Evolutionary conservation across 2,888 invertebrate species (phyloP).

Genomic region (Anthrax anthrax): DNA sequence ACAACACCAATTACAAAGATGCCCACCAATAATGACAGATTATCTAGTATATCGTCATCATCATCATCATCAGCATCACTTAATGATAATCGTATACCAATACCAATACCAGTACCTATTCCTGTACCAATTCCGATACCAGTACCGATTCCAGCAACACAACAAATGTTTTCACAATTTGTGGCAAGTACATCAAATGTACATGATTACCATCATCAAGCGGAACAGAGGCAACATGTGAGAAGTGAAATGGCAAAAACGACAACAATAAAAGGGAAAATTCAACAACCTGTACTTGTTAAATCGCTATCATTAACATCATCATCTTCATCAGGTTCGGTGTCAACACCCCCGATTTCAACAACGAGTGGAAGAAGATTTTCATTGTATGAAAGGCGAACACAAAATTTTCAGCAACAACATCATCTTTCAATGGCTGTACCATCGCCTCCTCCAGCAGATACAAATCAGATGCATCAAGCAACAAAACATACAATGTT

Average conservation of each 20-base stretch:
- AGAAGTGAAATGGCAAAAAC: background rate
- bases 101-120: slow-evolving; percentile 2
- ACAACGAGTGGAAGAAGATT: background rate
- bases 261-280: background rate
- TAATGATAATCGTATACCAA: background rate
- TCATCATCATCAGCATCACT: background rate
- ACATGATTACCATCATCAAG: background rate
- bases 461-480: too few relatives aligned
- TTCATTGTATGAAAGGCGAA: background rate
- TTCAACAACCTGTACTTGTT: background rate
- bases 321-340: background rate
- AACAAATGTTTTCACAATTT: background rate
- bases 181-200: background rate
- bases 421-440: background rate
- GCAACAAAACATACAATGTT: too few relatives aligned
- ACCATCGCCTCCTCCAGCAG: too few relatives aligned
- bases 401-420: background rate
- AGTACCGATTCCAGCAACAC: slow-evolving; percentile 2
- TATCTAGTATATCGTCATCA: background rate
- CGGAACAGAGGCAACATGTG: background rate
- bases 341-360: background rate
- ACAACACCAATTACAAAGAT: too few relatives aligned
- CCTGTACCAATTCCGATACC: slow-evolving; percentile 4
- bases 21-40: too few relatives aligned
- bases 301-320: background rate